Conservation (phyloP, 2,113 vertebrate genomes). For the Alligator sinensis region DNA sequence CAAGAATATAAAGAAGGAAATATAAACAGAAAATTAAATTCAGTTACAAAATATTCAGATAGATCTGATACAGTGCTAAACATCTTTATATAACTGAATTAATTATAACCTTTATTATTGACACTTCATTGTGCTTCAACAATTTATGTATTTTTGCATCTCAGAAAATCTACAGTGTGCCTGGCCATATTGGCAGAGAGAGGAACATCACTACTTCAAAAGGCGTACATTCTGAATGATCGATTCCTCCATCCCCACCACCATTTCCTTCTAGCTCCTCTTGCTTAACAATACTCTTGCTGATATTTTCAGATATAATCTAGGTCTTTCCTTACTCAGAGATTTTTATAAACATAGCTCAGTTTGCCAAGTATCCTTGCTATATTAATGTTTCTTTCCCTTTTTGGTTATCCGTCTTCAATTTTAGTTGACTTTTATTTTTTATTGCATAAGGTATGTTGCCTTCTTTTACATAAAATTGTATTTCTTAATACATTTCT, state of each 20-base stretch:
- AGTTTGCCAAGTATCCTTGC: neutral
- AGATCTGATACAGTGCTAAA: neutral
- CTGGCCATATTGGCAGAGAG: neutral
- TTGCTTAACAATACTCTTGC: neutral
- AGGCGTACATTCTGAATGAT: neutral
- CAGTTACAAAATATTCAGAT: neutral
- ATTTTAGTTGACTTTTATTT: neutral
- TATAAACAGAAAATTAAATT: neutral
- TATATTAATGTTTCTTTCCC: neutral
- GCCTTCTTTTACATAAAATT: neutral
- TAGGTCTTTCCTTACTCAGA: neutral
- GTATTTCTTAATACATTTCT: neutral
- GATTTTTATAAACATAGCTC: neutral
- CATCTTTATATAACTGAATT: neutral
- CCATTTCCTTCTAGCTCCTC: neutral
- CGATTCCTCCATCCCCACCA: neutral
- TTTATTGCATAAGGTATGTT: neutral
- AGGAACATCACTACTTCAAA: neutral
- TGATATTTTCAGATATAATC: neutral
- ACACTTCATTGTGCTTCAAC: neutral
- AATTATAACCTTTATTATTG: neutral
- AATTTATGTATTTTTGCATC: neutral
- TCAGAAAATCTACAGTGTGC: neutral
- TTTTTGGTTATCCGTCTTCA: neutral
- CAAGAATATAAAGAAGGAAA: neutral